Percentiles rank a stretch among this genome's conserved stretches.
phyloP scores from a whole-genome alignment of 2,797 vertebrate genomes.

The Bradypus variegatus region DNA sequence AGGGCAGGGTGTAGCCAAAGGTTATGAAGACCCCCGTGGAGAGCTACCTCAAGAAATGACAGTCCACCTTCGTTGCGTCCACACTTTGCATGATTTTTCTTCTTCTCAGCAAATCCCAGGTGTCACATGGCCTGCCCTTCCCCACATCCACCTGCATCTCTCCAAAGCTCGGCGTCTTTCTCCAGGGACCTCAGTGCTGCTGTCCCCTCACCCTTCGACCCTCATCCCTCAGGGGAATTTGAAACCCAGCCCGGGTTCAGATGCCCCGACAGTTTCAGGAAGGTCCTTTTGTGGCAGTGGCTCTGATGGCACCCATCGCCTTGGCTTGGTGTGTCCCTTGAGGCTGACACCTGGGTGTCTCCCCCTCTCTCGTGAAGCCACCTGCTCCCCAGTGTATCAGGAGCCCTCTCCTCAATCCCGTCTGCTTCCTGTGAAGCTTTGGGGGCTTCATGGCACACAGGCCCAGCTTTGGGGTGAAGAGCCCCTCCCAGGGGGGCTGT shows the following conservation, averaged over 20 bases:
- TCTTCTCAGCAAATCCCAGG: background rate
- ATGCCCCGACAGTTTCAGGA: too few species aligned
- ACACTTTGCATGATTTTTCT: background rate
- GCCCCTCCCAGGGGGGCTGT: background rate
- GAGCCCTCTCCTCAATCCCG: too few species aligned
- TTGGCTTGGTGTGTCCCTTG: background rate
- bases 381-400: background rate
- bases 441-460: fast-evolving
- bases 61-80: fast-evolving
- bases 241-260: background rate
- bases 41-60: background rate
- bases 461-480: background rate
- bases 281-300: fast-evolving
- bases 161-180: background rate
- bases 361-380: background rate
- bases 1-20: too few species aligned
- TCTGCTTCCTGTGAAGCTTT: background rate
- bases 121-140: fast-evolving
- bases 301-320: background rate
- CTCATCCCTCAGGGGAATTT: too few species aligned
- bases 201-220: background rate
- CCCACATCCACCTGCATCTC: background rate
- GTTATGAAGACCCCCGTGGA: background rate
- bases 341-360: too few species aligned
- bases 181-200: fast-evolving